Evolutionary conservation across 2,888 invertebrate genomes (phyloP).

Genomic region (Lypha dubia): DNA sequence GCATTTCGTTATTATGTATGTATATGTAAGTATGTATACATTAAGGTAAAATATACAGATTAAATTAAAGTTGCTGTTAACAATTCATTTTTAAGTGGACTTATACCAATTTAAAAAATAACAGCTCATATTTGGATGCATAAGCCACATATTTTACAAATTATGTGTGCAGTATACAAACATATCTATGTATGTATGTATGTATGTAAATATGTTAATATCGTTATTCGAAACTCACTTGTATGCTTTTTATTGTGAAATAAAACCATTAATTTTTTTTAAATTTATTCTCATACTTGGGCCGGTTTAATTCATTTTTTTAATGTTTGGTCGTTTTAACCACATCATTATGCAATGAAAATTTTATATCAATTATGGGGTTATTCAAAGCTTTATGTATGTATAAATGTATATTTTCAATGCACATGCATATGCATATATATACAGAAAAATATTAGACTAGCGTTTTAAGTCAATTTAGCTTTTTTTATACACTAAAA

Average conservation of each 20-base stretch:
- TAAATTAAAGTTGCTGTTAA: too few species aligned
- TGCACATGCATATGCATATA: not conserved
- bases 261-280: not conserved
- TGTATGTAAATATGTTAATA: constrained; percentile 4
- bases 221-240: not conserved
- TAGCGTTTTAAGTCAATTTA: not conserved
- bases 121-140: too few species aligned
- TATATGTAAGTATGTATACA: too few species aligned
- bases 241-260: too few species aligned
- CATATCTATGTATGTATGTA: not conserved
- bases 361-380: constrained; percentile 17
- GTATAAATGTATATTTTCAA: too few species aligned
- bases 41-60: too few species aligned
- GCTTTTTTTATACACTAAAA: not conserved
- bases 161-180: not conserved
- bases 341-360: constrained; percentile 33
- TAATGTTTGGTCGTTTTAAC: constrained; percentile 8
- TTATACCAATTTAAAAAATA: too few species aligned
- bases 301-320: not conserved
- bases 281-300: not conserved
- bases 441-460: not conserved
- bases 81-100: too few species aligned
- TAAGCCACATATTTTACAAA: too few species aligned
- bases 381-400: not conserved
- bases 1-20: too few species aligned